phyloP scores from a whole-genome alignment of 2,113 vertebrate species.

The Oenanthe oenanthe region DNA sequence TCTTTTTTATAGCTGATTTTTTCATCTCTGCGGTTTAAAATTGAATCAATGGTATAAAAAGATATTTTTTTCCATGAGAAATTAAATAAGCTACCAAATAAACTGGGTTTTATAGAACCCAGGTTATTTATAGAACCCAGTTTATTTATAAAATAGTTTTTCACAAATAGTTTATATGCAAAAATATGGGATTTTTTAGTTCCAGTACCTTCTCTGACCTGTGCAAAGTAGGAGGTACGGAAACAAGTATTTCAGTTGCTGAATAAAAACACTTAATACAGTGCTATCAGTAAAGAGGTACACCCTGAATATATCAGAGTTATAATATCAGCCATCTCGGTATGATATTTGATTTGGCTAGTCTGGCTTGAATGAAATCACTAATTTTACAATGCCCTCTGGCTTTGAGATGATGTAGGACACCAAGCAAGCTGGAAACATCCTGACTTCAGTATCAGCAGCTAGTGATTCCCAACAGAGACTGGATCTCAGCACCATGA shows the following conservation, averaged over 20 bases:
- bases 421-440: neutral
- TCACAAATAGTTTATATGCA: neutral
- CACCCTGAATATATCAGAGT: neutral
- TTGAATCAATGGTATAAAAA: neutral
- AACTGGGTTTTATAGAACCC: neutral
- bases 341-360: neutral
- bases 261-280: neutral
- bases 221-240: neutral
- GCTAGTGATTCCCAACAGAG: neutral
- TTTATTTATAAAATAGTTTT: no score
- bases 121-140: no score
- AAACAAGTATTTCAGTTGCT: neutral
- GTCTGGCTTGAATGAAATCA: neutral
- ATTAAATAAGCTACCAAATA: neutral
- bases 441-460: neutral
- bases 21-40: neutral
- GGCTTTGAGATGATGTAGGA: neutral
- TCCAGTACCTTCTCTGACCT: neutral
- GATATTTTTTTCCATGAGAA: neutral
- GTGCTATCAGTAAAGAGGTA: neutral
- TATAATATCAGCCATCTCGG: neutral
- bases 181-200: neutral
- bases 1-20: neutral
- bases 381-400: neutral
- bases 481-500: neutral